Base-by-base conservation (phyloP, 35 echinoderm and acorn worm species). In the Lytechinus pictus region DNA sequence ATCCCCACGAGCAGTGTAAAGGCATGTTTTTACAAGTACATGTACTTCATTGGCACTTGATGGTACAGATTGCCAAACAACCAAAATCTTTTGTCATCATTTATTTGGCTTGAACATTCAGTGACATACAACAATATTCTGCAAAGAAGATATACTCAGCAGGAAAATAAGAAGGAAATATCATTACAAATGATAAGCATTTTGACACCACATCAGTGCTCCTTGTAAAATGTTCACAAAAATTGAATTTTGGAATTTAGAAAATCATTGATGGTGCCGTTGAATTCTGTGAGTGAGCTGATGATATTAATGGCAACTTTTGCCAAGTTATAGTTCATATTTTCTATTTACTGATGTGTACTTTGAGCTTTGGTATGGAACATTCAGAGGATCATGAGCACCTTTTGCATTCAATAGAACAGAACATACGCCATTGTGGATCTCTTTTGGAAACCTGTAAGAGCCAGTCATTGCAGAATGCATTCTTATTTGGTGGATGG, bases 401-500 rank as follows among this genome's bases (percentile, higher is more conserved):
- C 7, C 19, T 24, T 79, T 79, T 79, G 21, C 66, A 24, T 1
- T n/a, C 16, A 4, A 5, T 79, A 79, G 66, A n/a, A 79, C 16
- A n/a, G 66, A 7, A 79, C 14, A 79, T 79, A 24, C 16, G 66
- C 6, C 66, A 24, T 0, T n/a, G 66, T 79, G 66, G 66, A 79
- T 8, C 19, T 16, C 66, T 79, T 19, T 79, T 79, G 66, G 66
- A 79, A 16, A 24, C 66, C 21, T 27, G 24, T 4, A n/a, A 6
- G 16, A 79, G 66, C 10, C 14, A 71, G 24, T 86, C 11, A 57
- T 24, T 53, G 79, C 33, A 27, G 53, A 93, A 60, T 21, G 24
- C 54, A 24, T n/a, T 86, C 44, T 93, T 93, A 56, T 66, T 86
- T 92, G 57, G 95, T 93, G 58, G 92, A 91, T 93, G 14, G 51